Percentiles rank a stretch among this genome's conserved stretches.
Evolutionary conservation across 2,113 vertebrate genomes (phyloP).

Genomic region (Puffinus mauretanicus): DNA sequence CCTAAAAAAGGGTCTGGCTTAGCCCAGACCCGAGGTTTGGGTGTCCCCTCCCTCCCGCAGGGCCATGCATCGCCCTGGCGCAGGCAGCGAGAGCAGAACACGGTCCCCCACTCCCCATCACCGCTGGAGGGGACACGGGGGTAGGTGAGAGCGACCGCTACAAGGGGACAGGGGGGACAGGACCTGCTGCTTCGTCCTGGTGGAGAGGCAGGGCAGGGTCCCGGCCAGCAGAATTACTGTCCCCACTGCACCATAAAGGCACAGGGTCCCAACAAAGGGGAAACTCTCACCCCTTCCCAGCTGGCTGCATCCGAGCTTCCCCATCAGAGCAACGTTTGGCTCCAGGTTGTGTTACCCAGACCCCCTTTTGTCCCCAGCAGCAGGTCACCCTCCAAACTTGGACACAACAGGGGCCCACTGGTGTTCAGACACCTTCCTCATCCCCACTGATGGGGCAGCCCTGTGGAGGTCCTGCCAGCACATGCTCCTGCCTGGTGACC

Average conservation of each 20-base stretch:
- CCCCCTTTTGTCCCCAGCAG: neutral
- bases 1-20: neutral
- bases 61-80: neutral
- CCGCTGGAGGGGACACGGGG: neutral
- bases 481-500: neutral
- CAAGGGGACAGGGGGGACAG: neutral
- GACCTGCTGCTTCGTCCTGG: neutral
- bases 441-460: fast-evolving
- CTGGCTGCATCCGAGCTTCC: fast-evolving
- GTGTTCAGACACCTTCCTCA: neutral
- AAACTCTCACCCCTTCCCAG: neutral
- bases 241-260: fast-evolving
- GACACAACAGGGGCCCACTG: fast-evolving
- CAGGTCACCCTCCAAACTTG: neutral
- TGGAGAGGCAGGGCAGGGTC: neutral
- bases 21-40: fast-evolving
- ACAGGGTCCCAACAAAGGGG: neutral
- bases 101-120: fast-evolving
- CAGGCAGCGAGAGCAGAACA: neutral
- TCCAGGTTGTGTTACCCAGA: neutral
- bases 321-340: neutral
- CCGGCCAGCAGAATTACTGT: neutral
- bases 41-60: neutral
- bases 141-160: fast-evolving
- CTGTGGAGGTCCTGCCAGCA: neutral